Percentiles rank a stretch among this genome's conserved stretches.
These are phyloP conservation scores for Aplochiton taeniatus DNA, from an alignment of 2,797 vertebrate species.

Conservation along the genomic window DNA sequence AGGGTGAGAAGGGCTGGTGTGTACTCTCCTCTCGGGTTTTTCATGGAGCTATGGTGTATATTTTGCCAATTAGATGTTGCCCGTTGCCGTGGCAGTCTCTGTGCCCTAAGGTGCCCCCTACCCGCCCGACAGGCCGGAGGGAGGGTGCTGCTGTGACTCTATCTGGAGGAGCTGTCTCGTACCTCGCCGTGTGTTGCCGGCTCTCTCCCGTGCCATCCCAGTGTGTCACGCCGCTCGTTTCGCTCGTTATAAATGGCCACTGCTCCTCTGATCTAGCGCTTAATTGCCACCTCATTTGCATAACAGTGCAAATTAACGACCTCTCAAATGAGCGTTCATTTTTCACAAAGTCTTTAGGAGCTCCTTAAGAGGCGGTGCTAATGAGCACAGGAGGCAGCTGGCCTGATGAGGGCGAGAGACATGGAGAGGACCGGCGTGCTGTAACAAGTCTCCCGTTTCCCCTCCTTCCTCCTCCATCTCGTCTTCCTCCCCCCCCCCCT, in stretches of 20 bases:
- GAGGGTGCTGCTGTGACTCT: too few relatives aligned
- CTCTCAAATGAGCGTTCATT: conserved; percentile 87
- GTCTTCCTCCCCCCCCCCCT: conserved; percentile 54
- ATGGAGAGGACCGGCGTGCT: conserved; percentile 57
- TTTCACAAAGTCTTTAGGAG: conserved; percentile 90
- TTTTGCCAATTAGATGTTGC: not conserved
- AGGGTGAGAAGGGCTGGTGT: not conserved
- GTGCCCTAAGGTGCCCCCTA: too few relatives aligned
- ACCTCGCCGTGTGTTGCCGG: not conserved
- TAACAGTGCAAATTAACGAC: conserved; percentile 89
- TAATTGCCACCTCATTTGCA: conserved; percentile 89
- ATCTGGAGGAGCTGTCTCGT: not conserved
- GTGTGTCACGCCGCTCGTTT: conserved; percentile 81
- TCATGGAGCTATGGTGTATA: not conserved
- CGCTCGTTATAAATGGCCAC: conserved; percentile 83
- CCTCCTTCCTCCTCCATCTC: conserved; percentile 36
- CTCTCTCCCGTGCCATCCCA: conserved; percentile 71
- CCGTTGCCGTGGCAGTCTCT: too few relatives aligned
- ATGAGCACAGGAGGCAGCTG: conserved; percentile 84
- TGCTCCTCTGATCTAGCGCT: conserved; percentile 83
- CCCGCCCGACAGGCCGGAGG: too few relatives aligned
- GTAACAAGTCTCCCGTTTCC: conserved; percentile 70
- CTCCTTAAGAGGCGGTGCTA: conserved; percentile 86
- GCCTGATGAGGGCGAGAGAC: conserved; percentile 77
- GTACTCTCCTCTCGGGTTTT: not conserved